Conservation (phyloP, 2,797 vertebrate genomes). For the Cossypha heuglini region DNA sequence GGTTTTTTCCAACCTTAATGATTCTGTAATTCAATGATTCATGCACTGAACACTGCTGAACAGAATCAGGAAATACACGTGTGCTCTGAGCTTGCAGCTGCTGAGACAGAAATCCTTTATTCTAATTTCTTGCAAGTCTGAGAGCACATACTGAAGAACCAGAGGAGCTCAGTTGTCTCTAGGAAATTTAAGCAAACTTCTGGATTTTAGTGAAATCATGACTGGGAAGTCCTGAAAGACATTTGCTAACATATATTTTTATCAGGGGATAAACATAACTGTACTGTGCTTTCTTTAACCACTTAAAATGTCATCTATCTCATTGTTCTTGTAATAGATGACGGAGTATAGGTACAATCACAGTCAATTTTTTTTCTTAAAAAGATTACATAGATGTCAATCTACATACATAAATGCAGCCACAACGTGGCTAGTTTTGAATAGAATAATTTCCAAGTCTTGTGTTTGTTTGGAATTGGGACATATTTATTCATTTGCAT, state of each 20-base stretch:
- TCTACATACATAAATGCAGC: background rate
- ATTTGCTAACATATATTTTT: background rate
- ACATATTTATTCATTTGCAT: background rate
- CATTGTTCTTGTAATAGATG: background rate
- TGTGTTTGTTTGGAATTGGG: background rate
- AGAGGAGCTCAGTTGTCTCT: background rate
- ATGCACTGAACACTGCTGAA: background rate
- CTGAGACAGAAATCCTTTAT: background rate
- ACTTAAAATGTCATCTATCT: background rate
- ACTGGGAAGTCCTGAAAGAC: background rate
- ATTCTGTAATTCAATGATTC: background rate
- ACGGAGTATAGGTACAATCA: background rate
- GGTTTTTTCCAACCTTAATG: background rate
- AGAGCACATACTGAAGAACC: background rate
- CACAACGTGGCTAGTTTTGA: background rate
- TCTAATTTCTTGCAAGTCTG: background rate
- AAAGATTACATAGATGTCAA: background rate
- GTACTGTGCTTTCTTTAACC: background rate
- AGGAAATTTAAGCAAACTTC: background rate
- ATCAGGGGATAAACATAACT: background rate
- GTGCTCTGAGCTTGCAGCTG: background rate
- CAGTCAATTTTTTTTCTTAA: background rate
- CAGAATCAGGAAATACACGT: background rate
- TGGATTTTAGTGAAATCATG: background rate
- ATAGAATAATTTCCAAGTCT: background rate